A percentile compares a stretch with the other conserved stretches of the same genome.
Evolutionary conservation across 2,797 vertebrate species (phyloP).

Genomic region (Coranthus polyacanthus): DNA sequence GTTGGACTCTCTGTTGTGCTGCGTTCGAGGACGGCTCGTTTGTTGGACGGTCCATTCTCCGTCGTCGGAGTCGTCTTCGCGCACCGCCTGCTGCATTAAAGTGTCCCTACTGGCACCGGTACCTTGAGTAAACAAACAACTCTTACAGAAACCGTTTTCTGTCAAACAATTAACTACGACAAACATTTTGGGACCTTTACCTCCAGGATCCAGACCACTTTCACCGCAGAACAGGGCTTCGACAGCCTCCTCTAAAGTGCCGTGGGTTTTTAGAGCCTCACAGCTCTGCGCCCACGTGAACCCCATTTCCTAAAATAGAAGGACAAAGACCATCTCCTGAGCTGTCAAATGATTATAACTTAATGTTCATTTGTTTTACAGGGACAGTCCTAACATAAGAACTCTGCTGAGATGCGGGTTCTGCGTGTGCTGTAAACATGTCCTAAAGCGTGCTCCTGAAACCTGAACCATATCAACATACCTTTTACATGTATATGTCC

Average conservation of each 20-base stretch:
- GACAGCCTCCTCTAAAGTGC: constrained; percentile 78
- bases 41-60: constrained; percentile 52
- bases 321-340: neutral
- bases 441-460: too few species aligned
- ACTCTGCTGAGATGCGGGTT: too few species aligned
- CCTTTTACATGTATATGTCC: too few species aligned
- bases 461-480: too few species aligned
- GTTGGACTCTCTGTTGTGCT: constrained; percentile 17
- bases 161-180: neutral
- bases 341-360: too few species aligned
- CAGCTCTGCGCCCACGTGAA: constrained; percentile 78
- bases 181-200: constrained; percentile 22
- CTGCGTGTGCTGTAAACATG: too few species aligned
- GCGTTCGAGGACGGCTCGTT: constrained; percentile 16
- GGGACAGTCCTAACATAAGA: too few species aligned
- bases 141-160: neutral
- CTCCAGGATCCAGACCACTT: neutral
- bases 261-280: constrained; percentile 77
- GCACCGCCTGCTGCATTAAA: fast-evolving
- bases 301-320: constrained; percentile 80
- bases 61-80: neutral
- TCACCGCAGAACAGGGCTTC: constrained; percentile 72
- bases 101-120: neutral
- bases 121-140: too few species aligned
- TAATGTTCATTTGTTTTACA: too few species aligned